Evolutionary conservation across 2,113 vertebrate species (phyloP).

Genomic region (Ctenodactylus gundi): DNA sequence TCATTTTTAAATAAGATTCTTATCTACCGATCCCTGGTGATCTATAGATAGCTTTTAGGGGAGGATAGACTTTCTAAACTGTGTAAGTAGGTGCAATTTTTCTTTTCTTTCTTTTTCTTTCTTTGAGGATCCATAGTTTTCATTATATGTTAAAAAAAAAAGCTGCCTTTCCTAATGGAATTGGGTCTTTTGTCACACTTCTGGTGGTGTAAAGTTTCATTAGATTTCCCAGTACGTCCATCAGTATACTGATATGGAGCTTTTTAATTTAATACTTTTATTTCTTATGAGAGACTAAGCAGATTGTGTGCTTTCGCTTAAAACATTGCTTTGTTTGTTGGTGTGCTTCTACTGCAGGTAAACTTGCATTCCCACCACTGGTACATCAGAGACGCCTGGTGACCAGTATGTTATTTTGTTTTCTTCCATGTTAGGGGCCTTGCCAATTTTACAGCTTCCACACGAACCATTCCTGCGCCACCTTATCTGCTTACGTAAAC

Average conservation of each 20-base stretch:
- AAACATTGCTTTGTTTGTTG: not conserved
- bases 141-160: not conserved
- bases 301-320: not conserved
- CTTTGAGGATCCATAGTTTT: not conserved
- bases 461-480: not conserved
- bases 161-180: not conserved
- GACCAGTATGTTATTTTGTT: not conserved
- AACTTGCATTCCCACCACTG: not conserved
- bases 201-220: not conserved
- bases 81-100: not conserved
- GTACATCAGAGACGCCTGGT: not conserved
- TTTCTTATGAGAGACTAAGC: not conserved
- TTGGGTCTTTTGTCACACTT: not conserved
- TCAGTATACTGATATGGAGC: not conserved
- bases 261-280: not conserved
- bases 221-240: not conserved
- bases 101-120: too few species aligned
- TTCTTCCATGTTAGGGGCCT: not conserved
- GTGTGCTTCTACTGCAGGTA: not conserved
- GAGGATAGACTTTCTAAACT: not conserved
- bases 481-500: not conserved
- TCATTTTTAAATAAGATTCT: not conserved
- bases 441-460: not conserved
- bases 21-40: not conserved
- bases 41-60: not conserved